phyloP scores from a whole-genome alignment of 2,113 vertebrate species.

The Gymnobelideus leadbeateri region DNA sequence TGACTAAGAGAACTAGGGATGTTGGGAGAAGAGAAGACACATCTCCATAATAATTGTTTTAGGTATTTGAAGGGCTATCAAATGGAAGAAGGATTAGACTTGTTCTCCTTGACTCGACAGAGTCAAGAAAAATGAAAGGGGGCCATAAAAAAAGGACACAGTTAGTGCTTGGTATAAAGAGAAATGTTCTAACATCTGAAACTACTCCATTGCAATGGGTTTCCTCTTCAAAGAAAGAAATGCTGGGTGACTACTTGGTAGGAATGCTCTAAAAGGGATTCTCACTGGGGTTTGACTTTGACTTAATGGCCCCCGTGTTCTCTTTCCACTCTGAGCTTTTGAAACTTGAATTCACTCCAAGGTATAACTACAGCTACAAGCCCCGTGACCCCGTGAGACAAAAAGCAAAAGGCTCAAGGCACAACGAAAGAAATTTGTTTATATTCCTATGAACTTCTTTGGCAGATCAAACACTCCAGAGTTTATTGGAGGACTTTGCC shows the following conservation, averaged over 20 bases:
- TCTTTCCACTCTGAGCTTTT: neutral
- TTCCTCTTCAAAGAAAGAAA: neutral
- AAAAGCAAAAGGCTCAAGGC: constrained; percentile 12
- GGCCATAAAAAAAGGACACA: neutral
- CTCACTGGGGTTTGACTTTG: neutral
- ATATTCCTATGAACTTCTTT: neutral
- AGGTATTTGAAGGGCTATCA: neutral
- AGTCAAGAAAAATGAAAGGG: neutral
- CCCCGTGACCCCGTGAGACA: neutral
- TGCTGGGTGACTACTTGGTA: neutral
- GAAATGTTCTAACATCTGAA: neutral
- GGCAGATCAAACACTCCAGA: constrained; percentile 17
- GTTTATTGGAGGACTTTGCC: neutral
- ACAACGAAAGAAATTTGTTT: neutral
- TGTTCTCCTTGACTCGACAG: neutral
- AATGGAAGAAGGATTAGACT: neutral
- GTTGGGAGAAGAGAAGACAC: neutral
- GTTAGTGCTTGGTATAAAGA: neutral
- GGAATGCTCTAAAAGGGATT: neutral
- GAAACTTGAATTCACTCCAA: neutral
- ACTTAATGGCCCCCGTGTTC: neutral
- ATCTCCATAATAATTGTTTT: neutral
- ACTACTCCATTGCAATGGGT: neutral
- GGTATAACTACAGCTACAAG: neutral
- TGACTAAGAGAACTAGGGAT: neutral